Percentiles rank a stretch among this genome's conserved stretches.
Conservation (phyloP, 2,113 vertebrate species). For the Capreolus pygargus region DNA sequence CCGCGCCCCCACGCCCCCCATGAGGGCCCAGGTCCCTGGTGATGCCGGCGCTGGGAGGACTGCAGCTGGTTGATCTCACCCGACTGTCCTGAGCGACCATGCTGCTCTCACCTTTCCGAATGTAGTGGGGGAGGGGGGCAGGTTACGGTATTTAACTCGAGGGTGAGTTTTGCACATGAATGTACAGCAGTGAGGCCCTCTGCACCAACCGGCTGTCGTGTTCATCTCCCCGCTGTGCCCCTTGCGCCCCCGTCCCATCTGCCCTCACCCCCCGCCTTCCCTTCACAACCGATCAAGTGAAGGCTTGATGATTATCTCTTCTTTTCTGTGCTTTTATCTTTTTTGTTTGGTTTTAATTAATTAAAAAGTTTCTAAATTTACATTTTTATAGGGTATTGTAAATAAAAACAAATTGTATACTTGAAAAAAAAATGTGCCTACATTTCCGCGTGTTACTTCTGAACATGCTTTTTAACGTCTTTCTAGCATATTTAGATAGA, state of each 20-base stretch:
- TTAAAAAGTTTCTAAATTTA: slow-evolving; percentile 84
- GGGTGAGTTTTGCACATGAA: slow-evolving; percentile 78
- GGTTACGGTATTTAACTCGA: slow-evolving; percentile 42
- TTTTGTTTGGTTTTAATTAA: slow-evolving; percentile 79
- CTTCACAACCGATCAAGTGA: slow-evolving; percentile 66
- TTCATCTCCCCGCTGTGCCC: not conserved
- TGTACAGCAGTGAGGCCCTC: slow-evolving; percentile 65
- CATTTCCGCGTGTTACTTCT: not conserved
- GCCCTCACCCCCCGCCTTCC: not conserved
- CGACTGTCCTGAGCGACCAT: slow-evolving; percentile 13
- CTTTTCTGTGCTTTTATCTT: slow-evolving; percentile 70
- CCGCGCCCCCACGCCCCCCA: not conserved
- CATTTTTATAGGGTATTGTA: slow-evolving; percentile 87
- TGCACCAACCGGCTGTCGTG: slow-evolving; percentile 29
- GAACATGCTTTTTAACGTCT: not conserved
- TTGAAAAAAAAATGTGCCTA: slow-evolving; percentile 45
- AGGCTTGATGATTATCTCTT: slow-evolving; percentile 67
- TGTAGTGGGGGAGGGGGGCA: slow-evolving; percentile 51
- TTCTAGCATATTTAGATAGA: not conserved
- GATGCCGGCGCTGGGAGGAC: not conserved
- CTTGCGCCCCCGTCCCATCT: not conserved
- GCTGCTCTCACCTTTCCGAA: slow-evolving; percentile 65
- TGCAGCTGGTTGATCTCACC: slow-evolving; percentile 16
- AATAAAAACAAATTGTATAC: slow-evolving; percentile 85
- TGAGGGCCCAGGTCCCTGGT: not conserved